Base-by-base conservation (phyloP, 1,140 invertebrate species). In the Polypedilum pembai region DNA sequence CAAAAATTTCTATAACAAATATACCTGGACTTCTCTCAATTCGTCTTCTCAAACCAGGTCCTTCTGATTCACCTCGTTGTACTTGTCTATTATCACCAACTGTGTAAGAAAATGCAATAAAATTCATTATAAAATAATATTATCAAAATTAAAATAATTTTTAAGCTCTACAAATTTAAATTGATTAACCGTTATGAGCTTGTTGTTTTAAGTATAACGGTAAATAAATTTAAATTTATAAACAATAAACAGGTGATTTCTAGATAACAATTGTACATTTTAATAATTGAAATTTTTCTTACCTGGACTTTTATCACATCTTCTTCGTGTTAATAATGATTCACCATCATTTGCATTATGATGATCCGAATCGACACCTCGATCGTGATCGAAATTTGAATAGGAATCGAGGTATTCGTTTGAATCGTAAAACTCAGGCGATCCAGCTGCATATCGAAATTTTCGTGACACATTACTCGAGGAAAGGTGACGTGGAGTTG, bases 261-360 rank as follows among this genome's bases (percentile, higher is more conserved):
- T 33, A 33, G 24, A 33, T 33, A 33, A 33, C 24, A 33, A n/a
- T n/a, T n/a, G n/a, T n/a, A n/a, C n/a, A n/a, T n/a, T n/a, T 33
- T 33, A 33, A 33, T 33, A 33, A 33, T 33, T 33, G 24, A 33
- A 33, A 3, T 33, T 33, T 56, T 20, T 18, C 63, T 77, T 76
- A 45, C 74, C 76, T 73, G 78, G 78, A 76, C 76, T 78, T 78
- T 82, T 82, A 77, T 80, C 81, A 78, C 81, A 79, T 77, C 81
- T 18, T 69, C 65, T 69, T 10, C 20, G 17, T 18, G 20, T 18
- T 69, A 21, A 18, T 20, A 18, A 69, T 41, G 73, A n/a, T 41
- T 41, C 41, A 15, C 17, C 17, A 18, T 73, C 73, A 73, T 41
- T 45, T 18, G n/a, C n/a, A 17, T 12, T 41, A 8, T 45, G n/a